These are phyloP conservation scores for Rhorus exstirpatorius DNA, from an alignment of 2,888 invertebrate species.

Conservation along the genomic window DNA sequence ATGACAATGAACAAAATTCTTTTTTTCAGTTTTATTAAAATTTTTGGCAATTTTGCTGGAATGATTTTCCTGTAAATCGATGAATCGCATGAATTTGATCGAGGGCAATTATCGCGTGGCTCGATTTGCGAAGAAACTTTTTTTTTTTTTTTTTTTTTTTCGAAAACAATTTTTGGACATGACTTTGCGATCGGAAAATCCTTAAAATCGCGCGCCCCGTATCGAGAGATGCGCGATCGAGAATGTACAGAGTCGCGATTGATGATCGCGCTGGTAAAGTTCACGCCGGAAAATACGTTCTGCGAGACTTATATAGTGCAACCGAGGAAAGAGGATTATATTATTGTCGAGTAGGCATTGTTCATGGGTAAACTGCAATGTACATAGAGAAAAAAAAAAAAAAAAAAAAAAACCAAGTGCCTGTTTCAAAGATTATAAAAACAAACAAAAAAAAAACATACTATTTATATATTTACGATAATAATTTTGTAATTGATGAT, in stretches of 20 bases:
- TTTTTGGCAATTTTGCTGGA: too few relatives aligned
- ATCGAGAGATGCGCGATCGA: too few relatives aligned
- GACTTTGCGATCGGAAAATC: too few relatives aligned
- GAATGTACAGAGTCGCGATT: not conserved
- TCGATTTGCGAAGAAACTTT: too few relatives aligned
- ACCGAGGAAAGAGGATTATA: not conserved
- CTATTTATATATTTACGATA: constrained; percentile 71
- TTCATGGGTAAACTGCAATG: constrained; percentile 67
- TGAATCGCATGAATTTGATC: too few relatives aligned
- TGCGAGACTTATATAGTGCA: not conserved
- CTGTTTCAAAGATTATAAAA: constrained; percentile 64
- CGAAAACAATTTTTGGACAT: too few relatives aligned
- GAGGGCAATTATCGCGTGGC: too few relatives aligned
- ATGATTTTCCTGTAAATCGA: too few relatives aligned
- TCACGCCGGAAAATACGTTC: not conserved
- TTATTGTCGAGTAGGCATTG: constrained; percentile 58
- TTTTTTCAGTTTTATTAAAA: too few relatives aligned
- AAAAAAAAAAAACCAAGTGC: constrained; percentile 59
- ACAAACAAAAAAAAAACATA: constrained; percentile 40
- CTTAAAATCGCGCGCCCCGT: too few relatives aligned
- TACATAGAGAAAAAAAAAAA: constrained; percentile 52
- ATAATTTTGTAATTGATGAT: constrained; percentile 83
- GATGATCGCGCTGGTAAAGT: not conserved
- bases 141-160: too few relatives aligned
- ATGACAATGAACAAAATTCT: too few relatives aligned